Percentiles rank a stretch among this genome's conserved stretches.
Conservation (phyloP, 1,140 invertebrate species). For the Homarus americanus region DNA sequence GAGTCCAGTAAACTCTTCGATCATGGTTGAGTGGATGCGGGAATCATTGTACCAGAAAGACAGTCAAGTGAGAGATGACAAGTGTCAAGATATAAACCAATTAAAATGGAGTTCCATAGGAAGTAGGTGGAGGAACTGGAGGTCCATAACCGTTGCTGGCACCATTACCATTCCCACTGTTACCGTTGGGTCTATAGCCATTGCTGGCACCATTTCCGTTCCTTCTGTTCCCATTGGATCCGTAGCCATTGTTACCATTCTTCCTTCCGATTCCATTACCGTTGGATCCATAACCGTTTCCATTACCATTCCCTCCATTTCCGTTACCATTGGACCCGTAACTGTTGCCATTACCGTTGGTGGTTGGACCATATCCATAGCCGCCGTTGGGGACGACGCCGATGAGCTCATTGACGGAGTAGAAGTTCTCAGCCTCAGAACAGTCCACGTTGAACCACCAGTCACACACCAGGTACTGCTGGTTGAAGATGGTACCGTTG, state of each 20-base stretch:
- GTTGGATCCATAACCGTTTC: constrained; percentile 24
- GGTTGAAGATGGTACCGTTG: constrained; percentile 81
- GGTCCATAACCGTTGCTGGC: background rate
- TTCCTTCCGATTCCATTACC: constrained; percentile 5
- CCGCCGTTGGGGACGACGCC: background rate
- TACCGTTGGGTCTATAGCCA: background rate
- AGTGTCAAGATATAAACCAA: too few species aligned
- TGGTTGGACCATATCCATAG: background rate
- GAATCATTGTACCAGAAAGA: too few species aligned
- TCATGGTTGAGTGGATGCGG: too few species aligned
- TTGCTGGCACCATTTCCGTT: background rate
- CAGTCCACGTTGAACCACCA: constrained; percentile 82
- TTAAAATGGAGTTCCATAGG: background rate
- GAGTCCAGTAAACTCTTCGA: too few species aligned
- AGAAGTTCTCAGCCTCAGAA: constrained; percentile 77
- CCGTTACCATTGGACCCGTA: background rate
- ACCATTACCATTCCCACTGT: background rate
- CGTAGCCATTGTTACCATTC: background rate
- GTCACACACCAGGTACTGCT: constrained; percentile 81
- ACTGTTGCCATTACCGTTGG: constrained; percentile 1
- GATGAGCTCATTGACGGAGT: constrained; percentile 77
- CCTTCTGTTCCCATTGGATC: constrained; percentile 12
- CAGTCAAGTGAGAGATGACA: too few species aligned
- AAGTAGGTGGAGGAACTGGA: background rate
- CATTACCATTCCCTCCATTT: constrained; percentile 3